Evolutionary conservation across 2,113 vertebrate genomes (phyloP).

Genomic region (Oceanites oceanicus): DNA sequence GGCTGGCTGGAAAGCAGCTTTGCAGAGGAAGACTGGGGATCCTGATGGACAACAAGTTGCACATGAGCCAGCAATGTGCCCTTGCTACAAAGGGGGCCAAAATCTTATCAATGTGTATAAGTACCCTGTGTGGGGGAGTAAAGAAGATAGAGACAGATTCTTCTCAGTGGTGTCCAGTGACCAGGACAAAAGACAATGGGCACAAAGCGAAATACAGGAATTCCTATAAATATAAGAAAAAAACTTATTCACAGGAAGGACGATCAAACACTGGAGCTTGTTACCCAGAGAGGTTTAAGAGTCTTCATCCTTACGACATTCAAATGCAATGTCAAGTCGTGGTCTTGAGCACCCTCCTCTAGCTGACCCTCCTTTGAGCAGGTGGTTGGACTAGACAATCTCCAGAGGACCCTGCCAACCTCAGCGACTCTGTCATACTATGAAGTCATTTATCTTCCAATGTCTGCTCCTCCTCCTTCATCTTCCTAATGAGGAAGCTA

Average conservation of each 20-base stretch:
- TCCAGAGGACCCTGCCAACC: neutral
- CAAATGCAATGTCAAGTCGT: neutral
- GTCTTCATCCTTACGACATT: neutral
- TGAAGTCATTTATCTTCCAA: neutral
- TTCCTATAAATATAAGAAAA: neutral
- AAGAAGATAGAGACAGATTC: neutral
- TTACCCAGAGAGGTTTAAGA: neutral
- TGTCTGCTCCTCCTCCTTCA: fast-evolving
- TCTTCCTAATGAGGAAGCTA: neutral
- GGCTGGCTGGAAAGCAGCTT: neutral
- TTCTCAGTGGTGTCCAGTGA: neutral
- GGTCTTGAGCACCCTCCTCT: neutral
- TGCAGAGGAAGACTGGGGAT: neutral
- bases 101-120: neutral
- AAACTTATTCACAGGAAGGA: neutral
- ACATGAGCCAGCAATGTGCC: neutral
- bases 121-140: fast-evolving
- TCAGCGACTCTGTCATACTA: neutral
- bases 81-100: neutral
- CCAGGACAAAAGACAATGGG: neutral
- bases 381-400: neutral
- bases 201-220: neutral
- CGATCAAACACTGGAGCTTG: neutral
- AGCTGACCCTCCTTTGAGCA: neutral
- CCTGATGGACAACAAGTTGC: neutral